A percentile compares a stretch with the other conserved stretches of the same genome.
Evolutionary conservation across 1,140 invertebrate genomes (phyloP).

Genomic region (Oedothorax gibbosus): DNA sequence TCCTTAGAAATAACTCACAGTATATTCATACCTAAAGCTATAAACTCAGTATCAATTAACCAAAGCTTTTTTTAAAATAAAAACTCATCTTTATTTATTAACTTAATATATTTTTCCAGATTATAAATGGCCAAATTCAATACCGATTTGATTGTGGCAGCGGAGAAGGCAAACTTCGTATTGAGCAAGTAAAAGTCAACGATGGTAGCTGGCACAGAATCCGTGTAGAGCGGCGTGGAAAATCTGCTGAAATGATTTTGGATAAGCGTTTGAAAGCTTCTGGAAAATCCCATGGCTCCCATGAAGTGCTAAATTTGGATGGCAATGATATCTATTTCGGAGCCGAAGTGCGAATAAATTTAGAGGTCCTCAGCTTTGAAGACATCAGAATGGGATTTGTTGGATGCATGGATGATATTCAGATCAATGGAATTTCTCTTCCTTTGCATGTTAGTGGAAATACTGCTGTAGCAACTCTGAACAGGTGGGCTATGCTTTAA

Average conservation of each 20-base stretch:
- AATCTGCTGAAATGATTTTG: slow-evolving; percentile 80
- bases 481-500: slow-evolving; percentile 24
- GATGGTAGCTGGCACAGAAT: slow-evolving; percentile 94
- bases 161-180: slow-evolving; percentile 86
- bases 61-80: no score
- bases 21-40: no score
- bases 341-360: slow-evolving; percentile 81
- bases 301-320: slow-evolving; percentile 88
- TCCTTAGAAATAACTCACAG: no score
- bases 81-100: no score
- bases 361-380: slow-evolving; percentile 76
- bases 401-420: slow-evolving; percentile 91
- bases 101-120: slow-evolving; percentile 66
- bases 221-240: slow-evolving; percentile 82
- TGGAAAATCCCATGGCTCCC: slow-evolving; percentile 82
- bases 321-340: slow-evolving; percentile 86
- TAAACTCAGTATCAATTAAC: no score
- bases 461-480: slow-evolving; percentile 73
- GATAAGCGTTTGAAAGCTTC: slow-evolving; percentile 83
- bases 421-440: slow-evolving; percentile 80
- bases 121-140: slow-evolving; percentile 84
- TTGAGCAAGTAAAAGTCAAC: slow-evolving; percentile 80
- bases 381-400: slow-evolving; percentile 82
- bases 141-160: slow-evolving; percentile 92
- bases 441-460: slow-evolving; percentile 80